A percentile compares a stretch with the other conserved stretches of the same genome.
phyloP scores from a whole-genome alignment of 2,113 vertebrate species.

The Archocentrus centrarchus region DNA sequence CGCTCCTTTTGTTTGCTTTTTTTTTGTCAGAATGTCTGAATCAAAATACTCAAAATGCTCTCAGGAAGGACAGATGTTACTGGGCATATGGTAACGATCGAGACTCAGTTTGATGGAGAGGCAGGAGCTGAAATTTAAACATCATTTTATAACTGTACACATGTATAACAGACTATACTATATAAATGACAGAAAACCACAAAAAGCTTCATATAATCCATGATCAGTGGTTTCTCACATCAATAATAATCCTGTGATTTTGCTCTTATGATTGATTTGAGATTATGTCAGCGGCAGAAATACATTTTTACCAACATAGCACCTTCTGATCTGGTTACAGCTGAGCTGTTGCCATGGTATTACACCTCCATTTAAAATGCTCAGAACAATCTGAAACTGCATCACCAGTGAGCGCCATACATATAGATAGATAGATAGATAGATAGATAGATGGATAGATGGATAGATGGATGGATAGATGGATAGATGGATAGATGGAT shows the following conservation, averaged over 20 bases:
- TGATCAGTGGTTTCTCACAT: neutral
- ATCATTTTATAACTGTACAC: neutral
- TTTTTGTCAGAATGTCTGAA: neutral
- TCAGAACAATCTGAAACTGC: neutral
- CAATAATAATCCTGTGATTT: neutral
- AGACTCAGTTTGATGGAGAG: neutral
- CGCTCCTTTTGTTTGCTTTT: neutral
- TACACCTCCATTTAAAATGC: constrained; percentile 9
- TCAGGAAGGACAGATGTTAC: neutral
- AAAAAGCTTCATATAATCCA: neutral
- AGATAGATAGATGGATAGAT: neutral
- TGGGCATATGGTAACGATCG: neutral
- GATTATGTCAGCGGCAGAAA: neutral
- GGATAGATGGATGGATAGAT: neutral
- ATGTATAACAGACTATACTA: neutral
- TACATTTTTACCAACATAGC: constrained; percentile 8
- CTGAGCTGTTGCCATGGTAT: constrained; percentile 51
- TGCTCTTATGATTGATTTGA: neutral
- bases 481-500: neutral
- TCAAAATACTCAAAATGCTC: neutral
- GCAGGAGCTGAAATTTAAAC: neutral
- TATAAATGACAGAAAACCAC: too few species aligned
- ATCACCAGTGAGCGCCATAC: neutral
- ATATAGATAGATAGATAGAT: too few species aligned
- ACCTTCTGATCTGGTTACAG: constrained; percentile 13